Conservation (phyloP, 92 coral and sea anemone genomes). For the Paragorgia papillata region DNA sequence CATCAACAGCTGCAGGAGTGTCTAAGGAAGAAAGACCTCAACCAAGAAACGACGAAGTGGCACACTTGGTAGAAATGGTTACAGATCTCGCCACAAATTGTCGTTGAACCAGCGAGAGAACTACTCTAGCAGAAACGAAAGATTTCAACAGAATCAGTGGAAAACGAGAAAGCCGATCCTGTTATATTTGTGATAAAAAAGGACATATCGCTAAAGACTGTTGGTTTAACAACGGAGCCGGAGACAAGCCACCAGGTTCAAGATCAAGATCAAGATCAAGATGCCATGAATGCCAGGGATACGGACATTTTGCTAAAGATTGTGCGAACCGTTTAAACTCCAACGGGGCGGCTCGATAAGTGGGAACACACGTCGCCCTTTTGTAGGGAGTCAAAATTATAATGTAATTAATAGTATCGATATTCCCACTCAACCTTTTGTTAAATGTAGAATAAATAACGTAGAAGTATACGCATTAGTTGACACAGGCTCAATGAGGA, state of each 20-base stretch:
- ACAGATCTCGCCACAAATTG: too few relatives aligned
- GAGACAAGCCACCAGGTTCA: neutral
- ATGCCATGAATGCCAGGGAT: constrained; percentile 41
- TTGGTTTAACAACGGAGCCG: neutral
- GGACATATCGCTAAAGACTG: constrained; percentile 34
- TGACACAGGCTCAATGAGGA: constrained; percentile 52
- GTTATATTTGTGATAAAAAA: constrained; percentile 1
- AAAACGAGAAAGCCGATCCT: neutral
- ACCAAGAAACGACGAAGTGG: too few relatives aligned
- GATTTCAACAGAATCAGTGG: too few relatives aligned
- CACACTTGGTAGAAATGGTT: too few relatives aligned
- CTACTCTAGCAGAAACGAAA: too few relatives aligned
- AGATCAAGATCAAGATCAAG: neutral
- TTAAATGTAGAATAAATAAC: constrained; percentile 27
- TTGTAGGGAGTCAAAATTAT: constrained; percentile 4
- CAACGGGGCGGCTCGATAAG: constrained; percentile 38
- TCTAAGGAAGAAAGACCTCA: too few relatives aligned
- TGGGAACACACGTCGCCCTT: constrained; percentile 27
- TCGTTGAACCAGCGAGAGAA: too few relatives aligned
- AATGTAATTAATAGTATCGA: neutral
- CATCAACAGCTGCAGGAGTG: too few relatives aligned
- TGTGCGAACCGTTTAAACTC: constrained; percentile 47
- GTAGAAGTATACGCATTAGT: constrained; percentile 39
- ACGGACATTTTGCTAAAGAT: constrained; percentile 54
- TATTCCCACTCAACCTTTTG: constrained; percentile 50